Percentiles rank a stretch among this genome's conserved stretches.
Conservation (phyloP, 2,888 invertebrate species). For the Callyntrura guangdongensis region DNA sequence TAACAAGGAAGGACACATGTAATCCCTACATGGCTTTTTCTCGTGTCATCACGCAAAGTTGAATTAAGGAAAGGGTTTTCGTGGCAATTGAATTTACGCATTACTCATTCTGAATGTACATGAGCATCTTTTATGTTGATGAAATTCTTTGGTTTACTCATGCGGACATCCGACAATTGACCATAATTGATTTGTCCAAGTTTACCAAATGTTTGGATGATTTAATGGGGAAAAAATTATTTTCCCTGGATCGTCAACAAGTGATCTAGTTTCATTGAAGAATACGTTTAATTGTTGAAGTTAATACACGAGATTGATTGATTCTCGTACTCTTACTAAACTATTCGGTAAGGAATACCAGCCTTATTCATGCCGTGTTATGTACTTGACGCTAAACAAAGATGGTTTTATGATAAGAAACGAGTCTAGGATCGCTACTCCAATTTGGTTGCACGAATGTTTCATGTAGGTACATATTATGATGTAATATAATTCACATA, state of each 20-base stretch:
- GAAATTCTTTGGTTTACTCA: conserved; percentile 26
- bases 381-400: too few species aligned
- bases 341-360: too few species aligned
- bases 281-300: too few species aligned
- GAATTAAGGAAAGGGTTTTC: conserved; percentile 28
- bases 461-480: neutral
- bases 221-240: too few species aligned
- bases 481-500: neutral
- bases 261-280: too few species aligned
- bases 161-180: conserved; percentile 64
- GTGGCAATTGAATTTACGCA: neutral
- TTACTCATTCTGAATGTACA: conserved; percentile 3
- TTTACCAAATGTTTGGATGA: neutral
- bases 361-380: too few species aligned
- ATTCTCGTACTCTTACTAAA: too few species aligned
- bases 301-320: too few species aligned
- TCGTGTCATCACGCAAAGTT: conserved; percentile 73
- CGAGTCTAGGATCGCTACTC: conserved; percentile 36
- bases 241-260: too few species aligned
- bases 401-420: conserved; percentile 36
- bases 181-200: conserved; percentile 22
- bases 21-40: conserved; percentile 71
- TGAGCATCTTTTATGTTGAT: conserved; percentile 28
- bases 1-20: conserved; percentile 74
- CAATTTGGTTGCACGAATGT: too few species aligned